Evolutionary conservation across 30 jellyfish, hydroid and myxozoan genomes (phyloP).

Genomic region (Turritopsis rubra): DNA sequence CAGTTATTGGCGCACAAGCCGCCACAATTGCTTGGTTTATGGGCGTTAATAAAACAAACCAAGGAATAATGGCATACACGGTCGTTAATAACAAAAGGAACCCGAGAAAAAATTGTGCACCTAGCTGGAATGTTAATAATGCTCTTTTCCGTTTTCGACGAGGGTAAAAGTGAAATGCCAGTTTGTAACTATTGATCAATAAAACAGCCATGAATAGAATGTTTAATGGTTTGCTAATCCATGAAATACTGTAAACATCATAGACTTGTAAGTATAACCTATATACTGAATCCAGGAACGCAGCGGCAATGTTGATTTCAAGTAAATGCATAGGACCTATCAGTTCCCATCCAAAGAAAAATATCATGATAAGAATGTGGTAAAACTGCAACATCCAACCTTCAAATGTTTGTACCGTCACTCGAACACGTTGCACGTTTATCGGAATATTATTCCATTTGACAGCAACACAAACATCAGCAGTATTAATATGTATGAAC

Average conservation of each 20-base stretch:
- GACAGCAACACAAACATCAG: slow-evolving; percentile 2
- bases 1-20: slow-evolving; percentile 7
- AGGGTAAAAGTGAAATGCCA: neutral
- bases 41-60: slow-evolving; percentile 13
- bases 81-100: neutral
- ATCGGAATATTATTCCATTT: slow-evolving; percentile 6
- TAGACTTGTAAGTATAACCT: slow-evolving; percentile 6
- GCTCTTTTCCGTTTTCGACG: neutral
- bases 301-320: slow-evolving; percentile 5
- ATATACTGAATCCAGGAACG: slow-evolving; percentile 20
- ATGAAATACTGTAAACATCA: neutral
- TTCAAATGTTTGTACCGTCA: slow-evolving; percentile 10
- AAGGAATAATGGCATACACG: slow-evolving; percentile 9
- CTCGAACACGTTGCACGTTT: slow-evolving; percentile 13
- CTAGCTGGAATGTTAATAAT: slow-evolving; percentile 5
- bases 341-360: slow-evolving; percentile 13
- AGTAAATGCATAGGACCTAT: slow-evolving; percentile 9
- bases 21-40: slow-evolving; percentile 18
- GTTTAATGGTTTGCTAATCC: neutral
- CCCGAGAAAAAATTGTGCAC: slow-evolving; percentile 10
- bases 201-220: neutral
- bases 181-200: neutral
- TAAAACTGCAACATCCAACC: slow-evolving; percentile 13
- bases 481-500: slow-evolving; percentile 19
- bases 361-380: neutral